phyloP scores from a whole-genome alignment of 2,888 invertebrate genomes.

The Phragmatobia fuliginosa region DNA sequence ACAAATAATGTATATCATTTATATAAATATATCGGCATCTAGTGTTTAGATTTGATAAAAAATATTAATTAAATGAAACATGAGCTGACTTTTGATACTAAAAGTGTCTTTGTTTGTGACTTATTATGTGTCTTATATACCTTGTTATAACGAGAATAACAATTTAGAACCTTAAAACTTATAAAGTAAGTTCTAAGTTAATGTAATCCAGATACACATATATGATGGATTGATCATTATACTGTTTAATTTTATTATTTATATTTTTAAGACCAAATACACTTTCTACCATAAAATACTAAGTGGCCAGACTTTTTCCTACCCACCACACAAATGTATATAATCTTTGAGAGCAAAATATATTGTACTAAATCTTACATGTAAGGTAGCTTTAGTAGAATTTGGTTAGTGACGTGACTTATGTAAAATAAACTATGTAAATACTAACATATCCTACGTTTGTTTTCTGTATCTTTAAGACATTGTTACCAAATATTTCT shows the following conservation, averaged over 20 bases:
- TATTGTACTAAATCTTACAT: constrained; percentile 43
- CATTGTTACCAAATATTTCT: constrained; percentile 85
- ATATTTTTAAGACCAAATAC: constrained; percentile 53
- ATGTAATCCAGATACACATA: constrained; percentile 34
- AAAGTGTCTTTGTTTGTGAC: constrained; percentile 18
- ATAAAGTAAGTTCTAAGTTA: constrained; percentile 31
- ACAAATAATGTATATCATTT: constrained; percentile 13
- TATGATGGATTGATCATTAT: constrained; percentile 26
- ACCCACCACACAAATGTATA: constrained; percentile 81
- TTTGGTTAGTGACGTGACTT: constrained; percentile 75
- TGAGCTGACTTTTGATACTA: constrained; percentile 16
- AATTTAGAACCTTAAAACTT: constrained; percentile 27
- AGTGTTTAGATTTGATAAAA: constrained; percentile 2
- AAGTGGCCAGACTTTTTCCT: constrained; percentile 80
- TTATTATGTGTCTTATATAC: constrained; percentile 16
- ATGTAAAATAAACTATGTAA: constrained; percentile 67
- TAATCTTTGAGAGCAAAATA: constrained; percentile 58
- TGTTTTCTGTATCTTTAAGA: constrained; percentile 67
- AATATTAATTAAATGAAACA: constrained; percentile 8
- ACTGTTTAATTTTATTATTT: constrained; percentile 41
- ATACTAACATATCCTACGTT: constrained; percentile 68
- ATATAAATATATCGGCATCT: constrained; percentile 5
- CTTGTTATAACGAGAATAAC: constrained; percentile 25
- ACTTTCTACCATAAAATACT: constrained; percentile 44
- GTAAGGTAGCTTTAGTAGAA: constrained; percentile 68